phyloP scores from a whole-genome alignment of 2,888 invertebrate genomes.

The Drosophila suboccidentalis region DNA sequence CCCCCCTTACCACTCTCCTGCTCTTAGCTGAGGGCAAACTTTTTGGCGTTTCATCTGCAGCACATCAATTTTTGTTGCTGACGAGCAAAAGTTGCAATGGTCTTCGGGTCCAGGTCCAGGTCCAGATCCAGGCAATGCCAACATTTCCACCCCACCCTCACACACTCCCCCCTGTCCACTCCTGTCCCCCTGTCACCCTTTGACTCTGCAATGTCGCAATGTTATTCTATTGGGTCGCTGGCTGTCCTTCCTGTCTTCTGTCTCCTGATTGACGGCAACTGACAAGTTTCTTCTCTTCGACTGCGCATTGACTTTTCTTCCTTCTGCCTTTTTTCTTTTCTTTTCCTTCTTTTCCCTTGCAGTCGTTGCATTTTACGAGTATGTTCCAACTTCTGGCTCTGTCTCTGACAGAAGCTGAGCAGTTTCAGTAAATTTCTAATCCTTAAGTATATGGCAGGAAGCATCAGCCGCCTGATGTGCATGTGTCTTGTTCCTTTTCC shows the following conservation, averaged over 20 bases:
- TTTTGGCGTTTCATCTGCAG: conserved; percentile 83
- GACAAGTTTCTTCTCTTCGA: conserved; percentile 82
- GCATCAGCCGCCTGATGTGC: conserved; percentile 68
- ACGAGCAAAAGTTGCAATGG: conserved; percentile 81
- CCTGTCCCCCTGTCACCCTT: conserved; percentile 25
- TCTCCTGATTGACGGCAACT: conserved; percentile 80
- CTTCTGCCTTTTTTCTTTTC: conserved; percentile 1
- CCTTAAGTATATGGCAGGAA: conserved; percentile 81
- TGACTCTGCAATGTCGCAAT: conserved; percentile 41
- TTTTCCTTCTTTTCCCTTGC: conserved; percentile 23
- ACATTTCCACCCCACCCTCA: conserved; percentile 11
- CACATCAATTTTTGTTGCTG: conserved; percentile 83
- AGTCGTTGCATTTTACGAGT: conserved; percentile 33
- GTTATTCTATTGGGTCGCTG: conserved; percentile 77
- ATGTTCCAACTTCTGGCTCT: conserved; percentile 58
- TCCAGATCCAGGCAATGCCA: conserved; percentile 47
- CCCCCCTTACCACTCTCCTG: conserved; percentile 11
- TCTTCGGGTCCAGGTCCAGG: conserved; percentile 21
- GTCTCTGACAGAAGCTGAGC: conserved; percentile 40
- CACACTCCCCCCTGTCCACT: not conserved
- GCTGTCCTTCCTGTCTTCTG: conserved; percentile 46
- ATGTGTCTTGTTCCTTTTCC: conserved; percentile 22
- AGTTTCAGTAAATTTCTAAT: conserved; percentile 82
- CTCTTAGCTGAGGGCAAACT: conserved; percentile 73
- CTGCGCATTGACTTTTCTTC: conserved; percentile 78